Percentiles rank a stretch among this genome's conserved stretches.
phyloP scores from a whole-genome alignment of 2,888 invertebrate species.

The Oithona nana region DNA sequence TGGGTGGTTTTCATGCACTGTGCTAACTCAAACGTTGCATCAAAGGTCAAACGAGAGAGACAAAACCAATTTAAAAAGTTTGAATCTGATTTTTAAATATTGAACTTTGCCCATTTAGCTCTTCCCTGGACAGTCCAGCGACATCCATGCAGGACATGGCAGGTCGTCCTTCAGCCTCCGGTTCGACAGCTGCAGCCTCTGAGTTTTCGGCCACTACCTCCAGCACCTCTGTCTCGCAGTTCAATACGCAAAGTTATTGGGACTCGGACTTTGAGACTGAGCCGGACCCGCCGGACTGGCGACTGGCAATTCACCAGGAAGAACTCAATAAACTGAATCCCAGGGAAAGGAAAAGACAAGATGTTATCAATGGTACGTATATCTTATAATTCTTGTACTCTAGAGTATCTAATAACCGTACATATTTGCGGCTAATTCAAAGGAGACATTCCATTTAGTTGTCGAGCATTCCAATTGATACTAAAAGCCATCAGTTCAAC shows the following conservation, averaged over 20 bases:
- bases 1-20: too few species aligned
- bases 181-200: constrained; percentile 21
- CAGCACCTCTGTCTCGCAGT: too few species aligned
- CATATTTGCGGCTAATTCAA: too few species aligned
- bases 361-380: constrained; percentile 63
- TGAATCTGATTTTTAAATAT: background rate
- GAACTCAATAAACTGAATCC: constrained; percentile 49
- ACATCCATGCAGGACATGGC: constrained; percentile 47
- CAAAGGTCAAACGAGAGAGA: too few species aligned
- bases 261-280: constrained; percentile 42
- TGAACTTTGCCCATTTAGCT: too few species aligned
- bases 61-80: too few species aligned
- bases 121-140: constrained; percentile 47
- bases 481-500: too few species aligned
- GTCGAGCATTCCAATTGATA: too few species aligned
- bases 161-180: constrained; percentile 21
- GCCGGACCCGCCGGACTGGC: constrained; percentile 56
- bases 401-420: too few species aligned
- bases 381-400: too few species aligned
- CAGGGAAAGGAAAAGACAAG: constrained; percentile 70
- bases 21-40: too few species aligned
- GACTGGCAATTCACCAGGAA: constrained; percentile 52
- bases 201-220: constrained; percentile 15
- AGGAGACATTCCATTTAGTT: too few species aligned
- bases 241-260: constrained; percentile 12